Conservation (phyloP, 2,113 vertebrate genomes). For the Odontesthes bonariensis region DNA sequence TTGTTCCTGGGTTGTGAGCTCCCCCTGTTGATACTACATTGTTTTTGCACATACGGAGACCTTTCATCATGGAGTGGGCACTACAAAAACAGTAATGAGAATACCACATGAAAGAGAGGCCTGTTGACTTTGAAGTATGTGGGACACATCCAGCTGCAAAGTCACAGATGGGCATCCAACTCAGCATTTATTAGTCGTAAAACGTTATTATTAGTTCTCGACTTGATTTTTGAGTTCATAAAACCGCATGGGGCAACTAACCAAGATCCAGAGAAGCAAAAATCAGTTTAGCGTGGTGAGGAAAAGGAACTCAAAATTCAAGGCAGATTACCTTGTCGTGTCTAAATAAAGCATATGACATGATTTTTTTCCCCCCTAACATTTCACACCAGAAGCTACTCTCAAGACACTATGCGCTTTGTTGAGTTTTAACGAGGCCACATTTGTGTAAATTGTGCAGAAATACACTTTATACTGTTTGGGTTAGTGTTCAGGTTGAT, state of each 20-base stretch:
- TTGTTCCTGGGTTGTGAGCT: conserved; percentile 16
- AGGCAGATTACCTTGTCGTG: not conserved
- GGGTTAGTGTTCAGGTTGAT: too few species aligned
- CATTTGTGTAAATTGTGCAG: too few species aligned
- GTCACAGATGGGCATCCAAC: not conserved
- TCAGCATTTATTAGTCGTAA: not conserved
- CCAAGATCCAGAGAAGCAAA: not conserved
- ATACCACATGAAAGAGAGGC: conserved; percentile 41
- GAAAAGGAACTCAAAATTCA: too few species aligned
- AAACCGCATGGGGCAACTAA: not conserved
- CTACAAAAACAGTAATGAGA: not conserved
- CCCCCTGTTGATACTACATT: conserved; percentile 39
- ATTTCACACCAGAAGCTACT: not conserved
- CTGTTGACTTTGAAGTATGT: conserved; percentile 40
- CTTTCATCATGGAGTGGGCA: not conserved
- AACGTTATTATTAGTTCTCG: conserved; percentile 7
- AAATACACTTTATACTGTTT: too few species aligned
- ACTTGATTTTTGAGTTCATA: conserved; percentile 25
- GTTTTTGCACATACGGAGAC: not conserved
- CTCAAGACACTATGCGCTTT: too few species aligned
- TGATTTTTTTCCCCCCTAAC: not conserved
- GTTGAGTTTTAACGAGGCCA: too few species aligned
- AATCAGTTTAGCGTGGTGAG: not conserved
- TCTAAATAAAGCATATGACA: not conserved
- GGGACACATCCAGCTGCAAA: conserved; percentile 38